Percentiles rank a stretch among this genome's conserved stretches.
These are phyloP conservation scores for Leptura quadrifasciata DNA, from an alignment of 2,888 invertebrate species.

Conservation along the genomic window DNA sequence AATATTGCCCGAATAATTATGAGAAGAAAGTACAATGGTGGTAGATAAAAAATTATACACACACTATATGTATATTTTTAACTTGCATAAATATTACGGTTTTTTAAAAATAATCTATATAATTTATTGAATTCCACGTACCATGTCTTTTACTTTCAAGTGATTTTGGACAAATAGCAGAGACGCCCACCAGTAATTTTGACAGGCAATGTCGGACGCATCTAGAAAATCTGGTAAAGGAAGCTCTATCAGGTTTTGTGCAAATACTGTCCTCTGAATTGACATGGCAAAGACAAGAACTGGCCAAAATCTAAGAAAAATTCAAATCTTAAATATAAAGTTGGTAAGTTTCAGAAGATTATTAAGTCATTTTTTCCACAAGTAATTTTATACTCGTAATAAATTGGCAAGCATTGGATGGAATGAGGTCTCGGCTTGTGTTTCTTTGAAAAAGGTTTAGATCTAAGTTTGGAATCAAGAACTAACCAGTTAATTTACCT, in stretches of 20 bases:
- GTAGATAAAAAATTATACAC: no score
- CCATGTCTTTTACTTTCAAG: neutral
- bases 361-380: neutral
- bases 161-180: conserved; percentile 22
- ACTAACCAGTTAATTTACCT: no score
- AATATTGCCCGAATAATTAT: no score
- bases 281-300: neutral
- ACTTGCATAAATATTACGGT: no score
- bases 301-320: conserved; percentile 28
- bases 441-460: no score
- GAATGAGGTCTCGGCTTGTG: no score
- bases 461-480: no score
- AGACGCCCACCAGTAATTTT: conserved; percentile 13
- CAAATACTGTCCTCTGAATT: neutral
- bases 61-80: no score
- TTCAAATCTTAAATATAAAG: neutral
- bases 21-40: no score
- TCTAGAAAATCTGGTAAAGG: neutral
- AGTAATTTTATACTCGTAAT: no score
- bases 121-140: neutral
- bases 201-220: neutral
- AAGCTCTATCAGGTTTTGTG: neutral
- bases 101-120: neutral
- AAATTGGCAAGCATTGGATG: no score
- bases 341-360: no score